Evolutionary conservation across 2,888 invertebrate species (phyloP).

Genomic region (Drosophila seclusa): DNA sequence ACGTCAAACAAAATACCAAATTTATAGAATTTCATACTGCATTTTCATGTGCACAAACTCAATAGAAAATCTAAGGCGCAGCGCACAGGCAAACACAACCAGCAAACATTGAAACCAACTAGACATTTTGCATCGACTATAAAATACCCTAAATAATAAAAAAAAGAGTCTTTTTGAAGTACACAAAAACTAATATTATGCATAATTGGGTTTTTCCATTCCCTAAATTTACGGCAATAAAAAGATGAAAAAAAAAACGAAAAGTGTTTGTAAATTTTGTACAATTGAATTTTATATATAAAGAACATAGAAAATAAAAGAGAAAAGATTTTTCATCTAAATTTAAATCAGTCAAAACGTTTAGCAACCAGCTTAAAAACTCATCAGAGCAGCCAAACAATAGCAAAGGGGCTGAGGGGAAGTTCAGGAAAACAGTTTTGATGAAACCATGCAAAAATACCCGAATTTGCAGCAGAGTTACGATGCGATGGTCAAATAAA

Average conservation of each 20-base stretch:
- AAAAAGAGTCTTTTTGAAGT: background rate
- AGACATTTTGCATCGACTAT: background rate
- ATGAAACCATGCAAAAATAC: constrained; percentile 23
- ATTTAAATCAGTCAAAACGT: constrained; percentile 73
- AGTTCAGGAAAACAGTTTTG: constrained; percentile 31
- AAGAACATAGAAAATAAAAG: background rate
- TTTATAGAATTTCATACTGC: constrained; percentile 68
- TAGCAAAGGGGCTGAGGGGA: constrained; percentile 10
- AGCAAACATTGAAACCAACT: constrained; percentile 14
- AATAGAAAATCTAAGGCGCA: constrained; percentile 58
- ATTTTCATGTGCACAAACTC: constrained; percentile 26
- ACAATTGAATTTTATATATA: background rate
- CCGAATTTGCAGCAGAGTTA: constrained; percentile 51
- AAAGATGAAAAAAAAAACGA: background rate
- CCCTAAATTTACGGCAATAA: background rate
- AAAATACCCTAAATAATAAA: constrained; percentile 1
- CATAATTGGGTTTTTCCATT: background rate
- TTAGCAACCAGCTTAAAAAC: constrained; percentile 75
- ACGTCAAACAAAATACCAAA: constrained; percentile 66
- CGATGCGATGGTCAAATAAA: constrained; percentile 54
- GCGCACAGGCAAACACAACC: constrained; percentile 25
- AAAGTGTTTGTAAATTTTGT: background rate
- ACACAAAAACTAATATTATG: background rate
- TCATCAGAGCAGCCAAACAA: constrained; percentile 63
- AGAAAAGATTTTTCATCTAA: constrained; percentile 54